A percentile compares a stretch with the other conserved stretches of the same genome.
Conservation (phyloP, 2,888 invertebrate species). For the Campoplex nolae region DNA sequence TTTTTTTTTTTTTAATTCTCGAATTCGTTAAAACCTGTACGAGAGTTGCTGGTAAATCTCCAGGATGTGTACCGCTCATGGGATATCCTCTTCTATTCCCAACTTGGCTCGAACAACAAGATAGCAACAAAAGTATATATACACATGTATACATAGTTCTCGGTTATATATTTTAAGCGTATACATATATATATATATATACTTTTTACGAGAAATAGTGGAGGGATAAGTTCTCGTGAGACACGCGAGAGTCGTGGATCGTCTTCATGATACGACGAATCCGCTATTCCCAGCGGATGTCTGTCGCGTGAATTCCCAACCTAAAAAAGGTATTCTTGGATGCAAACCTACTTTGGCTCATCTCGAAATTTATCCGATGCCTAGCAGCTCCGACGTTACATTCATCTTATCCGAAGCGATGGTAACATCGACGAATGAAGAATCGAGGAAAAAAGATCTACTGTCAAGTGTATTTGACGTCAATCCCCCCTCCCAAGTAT, state of each 20-base stretch:
- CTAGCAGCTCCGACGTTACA: background rate
- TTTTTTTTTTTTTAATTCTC: background rate
- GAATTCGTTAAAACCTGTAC: background rate
- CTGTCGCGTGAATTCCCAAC: conserved; percentile 46
- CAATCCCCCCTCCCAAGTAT: no score
- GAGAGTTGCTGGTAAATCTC: background rate
- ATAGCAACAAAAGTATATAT: conserved; percentile 25
- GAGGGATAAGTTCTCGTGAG: conserved; percentile 36
- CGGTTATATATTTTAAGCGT: background rate
- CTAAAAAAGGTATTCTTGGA: conserved; percentile 22
- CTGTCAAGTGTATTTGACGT: no score
- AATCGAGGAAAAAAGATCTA: no score
- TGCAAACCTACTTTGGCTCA: conserved; percentile 9
- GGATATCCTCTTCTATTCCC: conserved; percentile 58
- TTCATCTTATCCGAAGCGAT: background rate
- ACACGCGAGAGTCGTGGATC: conserved; percentile 50
- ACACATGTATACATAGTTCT: background rate
- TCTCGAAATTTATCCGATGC: background rate
- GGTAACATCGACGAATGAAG: no score
- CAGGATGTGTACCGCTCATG: conserved; percentile 58
- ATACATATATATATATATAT: background rate
- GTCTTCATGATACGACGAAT: conserved; percentile 60
- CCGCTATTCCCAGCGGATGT: conserved; percentile 68
- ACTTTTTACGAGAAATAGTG: conserved; percentile 16
- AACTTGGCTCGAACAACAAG: conserved; percentile 34